Conservation (phyloP, 2,888 invertebrate species). For the Ypsolopha sequella region DNA sequence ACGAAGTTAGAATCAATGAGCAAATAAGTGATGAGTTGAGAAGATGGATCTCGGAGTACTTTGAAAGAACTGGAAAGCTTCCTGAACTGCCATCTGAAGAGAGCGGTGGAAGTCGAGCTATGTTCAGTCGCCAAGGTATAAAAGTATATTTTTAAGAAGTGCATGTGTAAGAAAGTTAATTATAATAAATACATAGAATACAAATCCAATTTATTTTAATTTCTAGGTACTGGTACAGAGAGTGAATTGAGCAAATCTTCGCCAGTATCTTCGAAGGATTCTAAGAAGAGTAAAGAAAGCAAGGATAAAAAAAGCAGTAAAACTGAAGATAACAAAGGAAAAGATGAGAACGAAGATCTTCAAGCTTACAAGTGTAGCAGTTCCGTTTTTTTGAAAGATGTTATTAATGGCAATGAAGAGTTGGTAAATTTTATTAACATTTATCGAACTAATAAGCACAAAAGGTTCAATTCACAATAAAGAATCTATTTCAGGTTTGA, state of each 20-base stretch:
- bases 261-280: conserved; percentile 81
- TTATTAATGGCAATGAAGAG: conserved; percentile 80
- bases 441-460: background rate
- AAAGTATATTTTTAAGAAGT: background rate
- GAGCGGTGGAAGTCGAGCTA: conserved; percentile 87
- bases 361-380: conserved; percentile 75
- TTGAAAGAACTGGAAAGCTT: conserved; percentile 85
- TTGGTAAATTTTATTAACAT: conserved; percentile 35
- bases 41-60: conserved; percentile 88
- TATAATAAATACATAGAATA: conserved; percentile 19
- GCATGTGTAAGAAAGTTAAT: conserved; percentile 17
- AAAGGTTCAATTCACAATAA: too few relatives aligned
- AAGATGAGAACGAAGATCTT: conserved; percentile 75
- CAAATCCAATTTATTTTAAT: background rate
- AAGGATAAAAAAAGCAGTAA: conserved; percentile 73
- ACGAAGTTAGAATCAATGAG: conserved; percentile 84
- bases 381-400: conserved; percentile 80
- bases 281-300: conserved; percentile 80
- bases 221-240: conserved; percentile 73
- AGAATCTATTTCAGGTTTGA: conserved; percentile 64
- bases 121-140: conserved; percentile 82
- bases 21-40: conserved; percentile 89
- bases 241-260: conserved; percentile 86
- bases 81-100: conserved; percentile 95
- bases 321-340: conserved; percentile 59